Evolutionary conservation across 2,888 invertebrate species (phyloP), one percentile per base, ranked within the genome.

Genomic region (Micropterix aruncella): DNA sequence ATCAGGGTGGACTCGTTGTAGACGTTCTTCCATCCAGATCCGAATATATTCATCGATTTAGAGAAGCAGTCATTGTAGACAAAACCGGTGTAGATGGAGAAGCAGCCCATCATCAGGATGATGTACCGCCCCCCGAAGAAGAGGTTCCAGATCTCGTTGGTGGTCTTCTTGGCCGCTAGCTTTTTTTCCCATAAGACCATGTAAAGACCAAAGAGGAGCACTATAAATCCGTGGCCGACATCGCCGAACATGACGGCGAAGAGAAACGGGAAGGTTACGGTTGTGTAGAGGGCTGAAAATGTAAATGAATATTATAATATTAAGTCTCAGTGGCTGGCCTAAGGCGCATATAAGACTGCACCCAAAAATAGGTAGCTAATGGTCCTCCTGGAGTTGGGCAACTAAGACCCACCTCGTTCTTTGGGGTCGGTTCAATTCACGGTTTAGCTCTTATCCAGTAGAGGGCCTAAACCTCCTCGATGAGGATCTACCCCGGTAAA

Each of bases 231-330:
- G 57, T 84, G 84, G 16, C 84, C 84, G 52, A 77, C 67, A 62
- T 84, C 84, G 16, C 84, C 84, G 60, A 85, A 84, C 84, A 84
- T 84, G 48, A 85, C 77, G 48, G 81, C 82, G 62, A 84, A 85
- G 45, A 84, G 67, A 62, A 84, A 84, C 37, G 84, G 84, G 69
- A 85, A 84, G 57, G 83, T 80, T 52, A 84, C 73, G 54, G 82
- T 77, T 48, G 82, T 79, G 60, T 79, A 84, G 18, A 79, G 68
- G 48, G 82, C 83, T 81, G 69, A 47, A 63, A 61, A n/a, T n/a
- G n/a, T n/a, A 27, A 27, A 27, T 27, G 12, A 27, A 27, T 27
- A 27, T 27, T 27, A n/a, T n/a, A n/a, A n/a, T n/a, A n/a, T n/a
- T n/a, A n/a, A n/a, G n/a, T n/a, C n/a, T n/a, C n/a, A n/a, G n/a